Base-by-base conservation (phyloP, 2,888 invertebrate species). In the Mystacides longicornis region DNA sequence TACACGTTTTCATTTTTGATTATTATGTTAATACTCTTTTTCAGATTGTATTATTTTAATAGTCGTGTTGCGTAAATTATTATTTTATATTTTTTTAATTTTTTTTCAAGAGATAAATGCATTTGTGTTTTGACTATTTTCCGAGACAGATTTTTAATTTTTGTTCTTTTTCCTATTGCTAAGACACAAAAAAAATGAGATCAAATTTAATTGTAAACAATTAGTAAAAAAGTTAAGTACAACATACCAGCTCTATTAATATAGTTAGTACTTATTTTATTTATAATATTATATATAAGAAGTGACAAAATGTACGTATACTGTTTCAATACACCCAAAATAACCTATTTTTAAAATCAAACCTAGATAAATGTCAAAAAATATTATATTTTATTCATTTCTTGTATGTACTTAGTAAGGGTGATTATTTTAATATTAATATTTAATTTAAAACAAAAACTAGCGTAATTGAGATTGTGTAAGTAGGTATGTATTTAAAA, bases 271-370 rank as follows among this genome's bases (percentile, higher is more conserved):
- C 61, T 61, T 55, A 51, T n/a, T 7, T n/a, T 37, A 37, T 43
- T 54, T 57, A 60, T 51, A 59, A 57, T 52, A 61, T 57, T 59
- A 48, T 55, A 54, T 52, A 61, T 59, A 58, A 61, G 14, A 37
- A 37, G 3, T 61, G 61, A 59, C 61, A 57, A 59, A 59, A 43
- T 59, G 59, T 61, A 61, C 61, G 61, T 61, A 61, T 61, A 61
- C 61, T 59, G 58, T 55, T 42, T 52, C 48, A 52, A 49, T 55
- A 58, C 57, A 55, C 52, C 51, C 50, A 51, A 54, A 48, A 31
- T 9, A 31, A 9, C 7, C 14, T 31, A 9, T 31, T 9, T 9
- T 31, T 31, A 31, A 31, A 31, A 31, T 31, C n/a, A n/a, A n/a
- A n/a, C n/a, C n/a, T n/a, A n/a, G n/a, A n/a, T n/a, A n/a, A n/a